These are phyloP conservation scores for Bubo bubo DNA, from an alignment of 2,113 vertebrate genomes.

Conservation along the genomic window DNA sequence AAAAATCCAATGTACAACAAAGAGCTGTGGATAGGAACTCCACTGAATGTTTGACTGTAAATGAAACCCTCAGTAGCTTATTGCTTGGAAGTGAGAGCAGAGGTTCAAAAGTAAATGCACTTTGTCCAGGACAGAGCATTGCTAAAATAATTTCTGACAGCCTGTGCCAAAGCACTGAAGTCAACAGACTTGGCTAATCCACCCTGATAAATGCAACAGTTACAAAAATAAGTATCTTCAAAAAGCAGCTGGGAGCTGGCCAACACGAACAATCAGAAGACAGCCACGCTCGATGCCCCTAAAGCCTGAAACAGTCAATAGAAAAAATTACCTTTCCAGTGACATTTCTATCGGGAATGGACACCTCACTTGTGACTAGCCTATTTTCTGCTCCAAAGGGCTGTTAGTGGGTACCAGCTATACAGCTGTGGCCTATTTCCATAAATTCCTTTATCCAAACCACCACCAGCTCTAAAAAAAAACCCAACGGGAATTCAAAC, in stretches of 20 bases:
- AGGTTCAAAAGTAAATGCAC: slow-evolving; percentile 72
- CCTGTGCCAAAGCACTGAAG: slow-evolving; percentile 73
- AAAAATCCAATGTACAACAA: slow-evolving; percentile 13
- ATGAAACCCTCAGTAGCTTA: slow-evolving; percentile 58
- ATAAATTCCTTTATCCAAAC: not conserved
- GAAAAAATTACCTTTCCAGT: not conserved
- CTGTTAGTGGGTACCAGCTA: not conserved
- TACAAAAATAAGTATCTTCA: slow-evolving; percentile 73
- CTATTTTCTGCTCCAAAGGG: not conserved
- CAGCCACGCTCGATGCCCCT: not conserved
- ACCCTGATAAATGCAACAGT: slow-evolving; percentile 62
- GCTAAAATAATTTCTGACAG: slow-evolving; percentile 71
- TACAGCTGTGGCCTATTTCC: not conserved
- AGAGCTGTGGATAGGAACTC: slow-evolving; percentile 47
- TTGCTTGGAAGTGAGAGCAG: slow-evolving; percentile 73
- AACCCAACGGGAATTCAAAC: no score
- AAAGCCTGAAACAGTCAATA: not conserved
- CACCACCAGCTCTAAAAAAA: not conserved
- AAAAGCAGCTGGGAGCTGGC: slow-evolving; percentile 47
- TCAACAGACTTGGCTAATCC: slow-evolving; percentile 70
- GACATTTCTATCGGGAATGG: not conserved
- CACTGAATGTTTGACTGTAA: slow-evolving; percentile 67
- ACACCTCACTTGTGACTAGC: not conserved
- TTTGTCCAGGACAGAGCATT: slow-evolving; percentile 62
- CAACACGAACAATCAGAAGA: slow-evolving; percentile 3